A percentile compares a stretch with the other conserved stretches of the same genome.
Conservation (phyloP, 2,888 invertebrate genomes). For the Diadromus collaris region DNA sequence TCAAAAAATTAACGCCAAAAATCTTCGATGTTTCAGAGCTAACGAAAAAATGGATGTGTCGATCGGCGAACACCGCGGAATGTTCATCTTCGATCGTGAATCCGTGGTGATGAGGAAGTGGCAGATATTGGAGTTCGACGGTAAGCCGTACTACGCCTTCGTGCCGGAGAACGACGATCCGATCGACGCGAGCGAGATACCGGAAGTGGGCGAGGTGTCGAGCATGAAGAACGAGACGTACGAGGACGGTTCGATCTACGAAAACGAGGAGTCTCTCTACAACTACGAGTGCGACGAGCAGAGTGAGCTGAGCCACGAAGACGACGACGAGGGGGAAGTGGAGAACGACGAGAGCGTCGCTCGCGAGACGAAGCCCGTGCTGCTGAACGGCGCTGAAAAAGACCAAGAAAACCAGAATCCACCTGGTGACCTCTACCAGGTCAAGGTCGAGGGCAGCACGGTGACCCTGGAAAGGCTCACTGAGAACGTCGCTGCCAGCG, state of each 20-base stretch:
- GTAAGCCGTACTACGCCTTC: slow-evolving; percentile 78
- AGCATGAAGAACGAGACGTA: slow-evolving; percentile 21
- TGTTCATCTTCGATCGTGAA: slow-evolving; percentile 76
- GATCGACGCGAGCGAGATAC: slow-evolving; percentile 68
- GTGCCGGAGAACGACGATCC: slow-evolving; percentile 75
- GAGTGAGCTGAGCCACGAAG: slow-evolving; percentile 6
- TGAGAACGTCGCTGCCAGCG: slow-evolving; percentile 45
- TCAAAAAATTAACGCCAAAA: slow-evolving; percentile 49
- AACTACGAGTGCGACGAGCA: slow-evolving; percentile 35
- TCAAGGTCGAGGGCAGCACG: slow-evolving; percentile 72
- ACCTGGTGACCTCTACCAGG: slow-evolving; percentile 72
- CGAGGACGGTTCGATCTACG: slow-evolving; percentile 54
- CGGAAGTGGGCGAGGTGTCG: slow-evolving; percentile 48
- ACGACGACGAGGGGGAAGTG: slow-evolving; percentile 40
- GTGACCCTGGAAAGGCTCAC: slow-evolving; percentile 73
- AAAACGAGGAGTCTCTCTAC: slow-evolving; percentile 53
- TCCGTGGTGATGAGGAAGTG: slow-evolving; percentile 78
- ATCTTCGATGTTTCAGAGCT: slow-evolving; percentile 76
- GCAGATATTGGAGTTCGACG: slow-evolving; percentile 79
- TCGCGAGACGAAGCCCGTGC: slow-evolving; percentile 63
- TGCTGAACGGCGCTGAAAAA: slow-evolving; percentile 62
- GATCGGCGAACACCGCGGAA: slow-evolving; percentile 68
- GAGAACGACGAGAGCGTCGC: slow-evolving; percentile 43
- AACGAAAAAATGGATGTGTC: slow-evolving; percentile 62
- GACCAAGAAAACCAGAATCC: slow-evolving; percentile 20